Evolutionary conservation across 2,888 invertebrate genomes (phyloP).

Genomic region (Melieria crassipennis): DNA sequence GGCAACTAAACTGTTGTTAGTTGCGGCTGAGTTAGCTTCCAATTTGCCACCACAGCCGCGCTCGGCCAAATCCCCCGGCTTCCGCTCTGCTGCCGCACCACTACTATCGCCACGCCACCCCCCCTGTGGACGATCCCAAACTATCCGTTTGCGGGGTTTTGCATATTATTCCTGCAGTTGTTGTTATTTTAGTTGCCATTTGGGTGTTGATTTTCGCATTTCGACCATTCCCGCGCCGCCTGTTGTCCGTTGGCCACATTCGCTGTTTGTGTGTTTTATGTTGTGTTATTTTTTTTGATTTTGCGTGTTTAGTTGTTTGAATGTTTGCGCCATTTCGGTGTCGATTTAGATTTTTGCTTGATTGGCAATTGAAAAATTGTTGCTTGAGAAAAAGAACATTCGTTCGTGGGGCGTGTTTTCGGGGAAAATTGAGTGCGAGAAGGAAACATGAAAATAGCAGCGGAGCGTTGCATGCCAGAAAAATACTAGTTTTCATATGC

Average conservation of each 20-base stretch:
- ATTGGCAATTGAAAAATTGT: slow-evolving; percentile 34
- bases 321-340: slow-evolving; percentile 34
- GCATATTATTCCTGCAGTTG: slow-evolving; percentile 5
- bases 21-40: slow-evolving; percentile 60
- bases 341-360: slow-evolving; percentile 39
- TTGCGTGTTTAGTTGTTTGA: slow-evolving; percentile 22
- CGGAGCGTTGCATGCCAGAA: too few relatives aligned
- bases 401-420: too few relatives aligned
- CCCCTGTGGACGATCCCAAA: slow-evolving; percentile 47
- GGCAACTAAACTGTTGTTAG: slow-evolving; percentile 52
- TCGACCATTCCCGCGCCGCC: slow-evolving; percentile 1
- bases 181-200: not conserved
- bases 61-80: slow-evolving; percentile 4
- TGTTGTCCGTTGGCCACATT: too few relatives aligned
- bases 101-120: not conserved
- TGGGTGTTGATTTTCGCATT: slow-evolving; percentile 21
- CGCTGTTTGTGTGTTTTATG: not conserved
- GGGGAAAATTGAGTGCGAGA: not conserved
- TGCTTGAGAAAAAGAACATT: not conserved
- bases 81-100: slow-evolving; percentile 4
- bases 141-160: slow-evolving; percentile 55
- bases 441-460: too few relatives aligned
- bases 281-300: slow-evolving; percentile 9
- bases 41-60: slow-evolving; percentile 28
- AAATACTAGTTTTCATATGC: too few relatives aligned